Evolutionary conservation across 2,888 invertebrate genomes (phyloP).

Genomic region (Tenthredo livida): DNA sequence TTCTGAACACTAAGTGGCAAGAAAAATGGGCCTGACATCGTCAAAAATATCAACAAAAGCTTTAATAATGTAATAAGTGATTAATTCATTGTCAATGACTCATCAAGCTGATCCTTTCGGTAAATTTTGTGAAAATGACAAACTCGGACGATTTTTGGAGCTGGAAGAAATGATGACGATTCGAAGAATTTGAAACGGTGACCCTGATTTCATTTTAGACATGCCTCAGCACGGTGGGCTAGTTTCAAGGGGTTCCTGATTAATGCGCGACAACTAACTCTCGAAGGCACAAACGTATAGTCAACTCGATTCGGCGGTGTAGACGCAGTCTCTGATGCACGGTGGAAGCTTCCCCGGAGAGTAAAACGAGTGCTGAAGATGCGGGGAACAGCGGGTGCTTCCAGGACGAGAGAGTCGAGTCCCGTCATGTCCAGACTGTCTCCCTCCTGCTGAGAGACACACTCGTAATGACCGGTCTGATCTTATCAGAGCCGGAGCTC

Average conservation of each 20-base stretch:
- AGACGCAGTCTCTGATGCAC: neutral
- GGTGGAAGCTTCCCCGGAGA: constrained; percentile 43
- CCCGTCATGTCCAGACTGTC: constrained; percentile 71
- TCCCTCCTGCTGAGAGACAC: constrained; percentile 72
- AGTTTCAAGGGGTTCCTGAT: constrained; percentile 34
- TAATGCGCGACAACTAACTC: constrained; percentile 43
- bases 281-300: constrained; percentile 20
- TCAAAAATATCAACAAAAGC: neutral
- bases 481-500: constrained; percentile 68
- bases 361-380: constrained; percentile 39
- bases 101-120: neutral
- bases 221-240: constrained; percentile 1
- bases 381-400: constrained; percentile 62
- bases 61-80: neutral
- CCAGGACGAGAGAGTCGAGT: constrained; percentile 71
- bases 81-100: neutral
- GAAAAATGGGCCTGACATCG: neutral
- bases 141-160: neutral
- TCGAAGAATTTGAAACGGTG: constrained; percentile 7
- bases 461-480: constrained; percentile 73
- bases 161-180: neutral
- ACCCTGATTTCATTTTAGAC: constrained; percentile 19
- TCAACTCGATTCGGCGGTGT: constrained; percentile 32
- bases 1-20: neutral
- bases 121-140: neutral